Base-by-base conservation (phyloP, 2,888 invertebrate species). In the Cheilosia scutellata region DNA sequence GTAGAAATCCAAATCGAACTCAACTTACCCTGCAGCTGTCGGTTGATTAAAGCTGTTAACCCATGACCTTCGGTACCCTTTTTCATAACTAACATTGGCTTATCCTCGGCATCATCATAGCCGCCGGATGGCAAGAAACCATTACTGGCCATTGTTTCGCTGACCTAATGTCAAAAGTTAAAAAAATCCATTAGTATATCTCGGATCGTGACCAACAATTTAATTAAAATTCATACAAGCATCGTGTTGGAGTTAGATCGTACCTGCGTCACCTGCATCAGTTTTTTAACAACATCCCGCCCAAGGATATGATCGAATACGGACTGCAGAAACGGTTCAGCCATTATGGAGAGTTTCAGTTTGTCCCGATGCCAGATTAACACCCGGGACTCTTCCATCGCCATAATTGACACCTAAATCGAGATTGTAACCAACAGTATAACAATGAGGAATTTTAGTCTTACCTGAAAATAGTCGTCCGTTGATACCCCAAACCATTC, bases 401-500 rank as follows among this genome's bases (percentile, higher is more conserved):
- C 96, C 93, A 96, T 96, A 92, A 97, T 96, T 79, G 96, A 96
- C 88, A 96, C 96, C 96, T 96, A 92, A 0, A 93, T 2, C 4
- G 40, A 5, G 13, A 31, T 25, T 49, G n/a, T 37, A 13, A 25
- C 3, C 4, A 29, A 3, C 49, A 27, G 11, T 27, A 13, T 5
- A 27, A 51, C 11, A 27, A 11, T 0, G 5, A 5, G 0, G 5
- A 66, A 27, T 40, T 13, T 13, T 33, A 0, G 57, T 42, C 3
- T 37, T 55, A 96, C 96, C 94, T 97, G 97, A 93, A 97, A 97
- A 91, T 94, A 96, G 91, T 97, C 97, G 91, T 97, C 96, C 37
- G 96, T 96, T 72, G 96, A 96, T 58, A 97, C 96, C 87, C 96
- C 96, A 92, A 97, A 97, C 96, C 97, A 97, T 93, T 97, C 97